These are phyloP conservation scores for Dichetophora obliterata DNA, from an alignment of 2,888 invertebrate genomes.

Conservation along the genomic window DNA sequence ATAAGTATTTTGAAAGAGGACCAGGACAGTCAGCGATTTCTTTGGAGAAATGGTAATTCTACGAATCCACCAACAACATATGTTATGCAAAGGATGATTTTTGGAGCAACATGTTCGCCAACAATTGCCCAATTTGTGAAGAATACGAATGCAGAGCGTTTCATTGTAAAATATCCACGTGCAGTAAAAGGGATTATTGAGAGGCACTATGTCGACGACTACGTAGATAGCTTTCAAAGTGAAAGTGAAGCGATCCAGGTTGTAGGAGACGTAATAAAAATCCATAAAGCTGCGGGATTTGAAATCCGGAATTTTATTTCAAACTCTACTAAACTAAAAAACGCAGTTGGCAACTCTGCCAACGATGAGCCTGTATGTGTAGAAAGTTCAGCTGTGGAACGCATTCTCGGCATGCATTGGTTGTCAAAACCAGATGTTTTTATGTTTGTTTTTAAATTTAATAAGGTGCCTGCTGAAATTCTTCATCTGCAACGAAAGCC, in stretches of 20 bases:
- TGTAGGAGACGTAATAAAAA: slow-evolving; percentile 15
- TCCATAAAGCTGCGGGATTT: too few species aligned
- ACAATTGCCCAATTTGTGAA: slow-evolving; percentile 50
- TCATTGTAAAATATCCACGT: slow-evolving; percentile 42
- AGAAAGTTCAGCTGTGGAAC: too few species aligned
- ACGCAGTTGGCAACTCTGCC: too few species aligned
- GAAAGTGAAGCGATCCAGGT: slow-evolving; percentile 25
- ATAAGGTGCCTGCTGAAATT: too few species aligned
- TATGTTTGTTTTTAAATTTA: too few species aligned
- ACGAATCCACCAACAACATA: slow-evolving; percentile 21
- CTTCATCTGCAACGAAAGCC: too few species aligned
- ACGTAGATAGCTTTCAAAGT: slow-evolving; percentile 32
- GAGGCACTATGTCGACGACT: slow-evolving; percentile 37
- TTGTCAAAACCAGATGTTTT: too few species aligned
- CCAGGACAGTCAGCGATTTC: slow-evolving; percentile 40
- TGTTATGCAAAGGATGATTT: slow-evolving; percentile 43
- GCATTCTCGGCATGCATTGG: too few species aligned
- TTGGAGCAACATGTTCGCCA: slow-evolving; percentile 44
- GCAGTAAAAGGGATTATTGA: slow-evolving; percentile 47
- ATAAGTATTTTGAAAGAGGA: slow-evolving; percentile 36
- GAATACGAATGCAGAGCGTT: slow-evolving; percentile 51
- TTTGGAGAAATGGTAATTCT: slow-evolving; percentile 31
- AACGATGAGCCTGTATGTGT: too few species aligned
- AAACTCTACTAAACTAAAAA: too few species aligned
- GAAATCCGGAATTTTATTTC: too few species aligned